Base-by-base conservation (phyloP, 2,797 vertebrate genomes). In the Sebastes vulpes region DNA sequence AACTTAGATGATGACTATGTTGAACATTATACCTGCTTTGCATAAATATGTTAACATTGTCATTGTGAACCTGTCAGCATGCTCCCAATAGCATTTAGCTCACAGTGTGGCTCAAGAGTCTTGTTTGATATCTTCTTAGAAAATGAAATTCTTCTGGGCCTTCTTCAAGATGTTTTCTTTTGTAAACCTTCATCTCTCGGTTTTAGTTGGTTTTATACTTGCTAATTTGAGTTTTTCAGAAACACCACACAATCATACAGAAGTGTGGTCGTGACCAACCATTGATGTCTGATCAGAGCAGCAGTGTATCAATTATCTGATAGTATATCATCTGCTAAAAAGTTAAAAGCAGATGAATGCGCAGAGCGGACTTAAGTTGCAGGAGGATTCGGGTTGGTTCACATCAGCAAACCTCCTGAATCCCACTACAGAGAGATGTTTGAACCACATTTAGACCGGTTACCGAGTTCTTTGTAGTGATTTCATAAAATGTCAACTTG, bases 401-500 rank as follows among this genome's bases (percentile, higher is more conserved):
- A 25, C 42, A 56, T 53, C 52, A 73, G 21, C 9, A 8, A 50
- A 25, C 32, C 29, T 9, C 12, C 25, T 12, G 29, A 68, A 48
- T 72, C 54, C 26, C 54, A 67, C 21, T 14, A 38, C 21, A 21
- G 23, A 72, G 9, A 31, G 21, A 32, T 28, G 11, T 35, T 16
- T 72, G 28, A 50, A 28, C 12, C n/a, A 25, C 48, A 65, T 59
- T n/a, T 16, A 52, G 14, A 29, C 9, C 20, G 18, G 20, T 63
- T 52, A 35, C 28, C 38, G 5, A 5, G 26, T 26, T 65, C 28
- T 81, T 31, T 26, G 7, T n/a, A 25, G 10, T 54, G 31, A 14
- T 73, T 56, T 72, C 25, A 31, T 46, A 53, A 53, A 75, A 69
- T 53, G 38, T 59, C 59, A 65, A 9, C 52, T 21, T 65, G n/a